phyloP scores from a whole-genome alignment of 1,140 invertebrate genomes.

The Glomeris maerens region DNA sequence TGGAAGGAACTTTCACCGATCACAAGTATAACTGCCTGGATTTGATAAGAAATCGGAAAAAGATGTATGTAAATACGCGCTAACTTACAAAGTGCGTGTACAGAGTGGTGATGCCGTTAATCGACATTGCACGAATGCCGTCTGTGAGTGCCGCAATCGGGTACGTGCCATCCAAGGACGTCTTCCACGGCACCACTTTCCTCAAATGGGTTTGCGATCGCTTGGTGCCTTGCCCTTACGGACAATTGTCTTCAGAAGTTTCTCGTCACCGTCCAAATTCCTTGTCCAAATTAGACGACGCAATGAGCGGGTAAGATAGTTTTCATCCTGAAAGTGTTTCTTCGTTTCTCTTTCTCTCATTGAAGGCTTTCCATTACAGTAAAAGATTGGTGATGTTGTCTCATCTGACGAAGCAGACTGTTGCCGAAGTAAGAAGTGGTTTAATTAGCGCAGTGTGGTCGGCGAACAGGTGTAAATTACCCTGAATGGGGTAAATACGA shows the following conservation, averaged over 20 bases:
- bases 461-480: no score
- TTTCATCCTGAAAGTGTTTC: background rate
- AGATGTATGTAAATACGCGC: no score
- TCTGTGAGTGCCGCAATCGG: no score
- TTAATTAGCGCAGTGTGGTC: no score
- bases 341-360: constrained; percentile 11
- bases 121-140: no score
- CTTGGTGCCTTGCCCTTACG: background rate
- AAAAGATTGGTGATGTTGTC: constrained; percentile 33
- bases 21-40: background rate
- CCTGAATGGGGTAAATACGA: no score
- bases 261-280: background rate
- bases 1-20: constrained; percentile 20
- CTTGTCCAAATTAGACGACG: background rate
- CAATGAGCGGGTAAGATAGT: background rate
- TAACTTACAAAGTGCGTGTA: no score
- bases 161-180: no score
- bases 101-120: no score
- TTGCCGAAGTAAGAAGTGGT: no score
- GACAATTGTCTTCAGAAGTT: background rate
- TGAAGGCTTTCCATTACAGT: constrained; percentile 22
- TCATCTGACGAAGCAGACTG: no score
- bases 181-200: no score
- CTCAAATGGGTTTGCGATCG: background rate
- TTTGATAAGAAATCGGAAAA: background rate